Percentiles rank a stretch among this genome's conserved stretches.
phyloP scores from a whole-genome alignment of 1,140 invertebrate species.

The Orchestia grillus region DNA sequence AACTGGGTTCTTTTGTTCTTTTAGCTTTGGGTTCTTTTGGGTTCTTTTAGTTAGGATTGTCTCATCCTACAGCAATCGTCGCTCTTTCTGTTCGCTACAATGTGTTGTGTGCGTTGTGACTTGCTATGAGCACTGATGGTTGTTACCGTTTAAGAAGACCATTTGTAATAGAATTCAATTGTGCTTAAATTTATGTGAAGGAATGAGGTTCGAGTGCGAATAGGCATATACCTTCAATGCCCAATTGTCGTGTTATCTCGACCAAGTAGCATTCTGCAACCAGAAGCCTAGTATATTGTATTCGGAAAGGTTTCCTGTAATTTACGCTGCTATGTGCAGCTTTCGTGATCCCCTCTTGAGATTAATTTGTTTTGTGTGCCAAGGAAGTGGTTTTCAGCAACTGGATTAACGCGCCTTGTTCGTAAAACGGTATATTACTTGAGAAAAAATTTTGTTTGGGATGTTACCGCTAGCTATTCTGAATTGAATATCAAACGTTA shows the following conservation, averaged over 20 bases:
- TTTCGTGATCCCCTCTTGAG: not conserved
- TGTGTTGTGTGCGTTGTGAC: not conserved
- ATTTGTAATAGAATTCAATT: not conserved
- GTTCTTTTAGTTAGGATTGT: not conserved
- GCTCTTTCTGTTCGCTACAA: not conserved
- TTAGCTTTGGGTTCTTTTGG: too few species aligned
- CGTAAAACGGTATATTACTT: not conserved
- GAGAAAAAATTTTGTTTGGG: not conserved
- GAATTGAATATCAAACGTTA: not conserved
- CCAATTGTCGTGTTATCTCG: not conserved
- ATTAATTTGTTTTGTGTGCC: not conserved
- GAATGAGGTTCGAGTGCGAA: not conserved
- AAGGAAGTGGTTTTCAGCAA: not conserved
- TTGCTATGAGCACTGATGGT: not conserved
- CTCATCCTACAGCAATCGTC: not conserved
- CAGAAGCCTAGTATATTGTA: not conserved
- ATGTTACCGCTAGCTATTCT: not conserved
- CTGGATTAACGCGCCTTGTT: not conserved
- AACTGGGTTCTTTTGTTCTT: too few species aligned
- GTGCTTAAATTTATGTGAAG: not conserved
- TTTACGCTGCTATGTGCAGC: not conserved
- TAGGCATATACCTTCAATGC: not conserved
- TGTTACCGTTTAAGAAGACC: not conserved
- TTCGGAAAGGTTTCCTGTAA: not conserved
- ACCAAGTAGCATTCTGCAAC: too few species aligned